These are phyloP conservation scores for Barbus barbus DNA, from an alignment of 2,113 vertebrate genomes.

Conservation along the genomic window DNA sequence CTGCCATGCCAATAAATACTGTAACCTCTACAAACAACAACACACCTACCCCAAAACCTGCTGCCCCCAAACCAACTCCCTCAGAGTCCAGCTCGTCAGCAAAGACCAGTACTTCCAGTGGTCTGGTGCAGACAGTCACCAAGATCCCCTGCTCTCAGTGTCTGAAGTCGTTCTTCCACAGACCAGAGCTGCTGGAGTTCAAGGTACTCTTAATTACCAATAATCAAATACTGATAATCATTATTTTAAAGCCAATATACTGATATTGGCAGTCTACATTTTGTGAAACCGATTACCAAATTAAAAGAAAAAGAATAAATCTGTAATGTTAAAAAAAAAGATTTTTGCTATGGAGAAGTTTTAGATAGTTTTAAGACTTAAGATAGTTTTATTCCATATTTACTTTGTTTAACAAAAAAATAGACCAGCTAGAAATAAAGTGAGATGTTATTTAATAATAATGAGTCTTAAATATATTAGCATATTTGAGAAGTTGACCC, in stretches of 20 bases:
- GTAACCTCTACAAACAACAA: conserved; percentile 39
- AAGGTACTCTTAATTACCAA: conserved; percentile 81
- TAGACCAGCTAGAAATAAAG: background rate
- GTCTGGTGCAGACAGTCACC: conserved; percentile 61
- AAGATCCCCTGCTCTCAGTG: conserved; percentile 88
- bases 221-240: background rate
- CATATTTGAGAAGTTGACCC: background rate
- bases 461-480: background rate
- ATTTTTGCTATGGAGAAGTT: too few species aligned
- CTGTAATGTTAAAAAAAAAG: too few species aligned
- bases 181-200: conserved; percentile 88
- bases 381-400: background rate
- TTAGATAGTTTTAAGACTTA: too few species aligned
- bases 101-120: background rate
- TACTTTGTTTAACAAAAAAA: background rate
- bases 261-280: background rate
- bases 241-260: background rate
- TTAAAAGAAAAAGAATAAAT: background rate
- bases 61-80: conserved; percentile 59
- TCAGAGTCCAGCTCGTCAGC: conserved; percentile 18
- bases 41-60: conserved; percentile 64
- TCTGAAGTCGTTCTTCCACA: conserved; percentile 77
- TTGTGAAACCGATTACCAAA: background rate
- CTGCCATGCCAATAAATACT: conserved; percentile 60
- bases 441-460: background rate